Percentiles rank a stretch among this genome's conserved stretches.
Evolutionary conservation across 1,140 invertebrate species (phyloP).

Genomic region (Ceratitis capitata): DNA sequence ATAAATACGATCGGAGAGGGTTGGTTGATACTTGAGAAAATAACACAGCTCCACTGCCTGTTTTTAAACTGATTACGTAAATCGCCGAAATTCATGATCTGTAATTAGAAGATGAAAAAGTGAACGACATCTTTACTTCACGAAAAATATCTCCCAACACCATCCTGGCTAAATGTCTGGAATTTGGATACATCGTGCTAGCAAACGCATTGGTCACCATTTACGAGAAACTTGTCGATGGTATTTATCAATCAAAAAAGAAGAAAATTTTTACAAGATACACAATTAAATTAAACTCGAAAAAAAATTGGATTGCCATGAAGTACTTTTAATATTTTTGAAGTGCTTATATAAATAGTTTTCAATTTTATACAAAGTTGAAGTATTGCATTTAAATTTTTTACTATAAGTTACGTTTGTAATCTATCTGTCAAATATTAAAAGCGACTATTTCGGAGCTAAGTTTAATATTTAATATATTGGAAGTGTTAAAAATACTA

Average conservation of each 20-base stretch:
- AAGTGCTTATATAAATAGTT: constrained; percentile 24
- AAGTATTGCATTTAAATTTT: neutral
- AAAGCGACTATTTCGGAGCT: neutral
- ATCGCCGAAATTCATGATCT: too few relatives aligned
- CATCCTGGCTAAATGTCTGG: neutral
- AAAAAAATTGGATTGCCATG: constrained; percentile 47
- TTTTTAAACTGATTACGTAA: too few relatives aligned
- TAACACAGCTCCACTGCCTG: too few relatives aligned
- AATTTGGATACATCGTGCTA: neutral
- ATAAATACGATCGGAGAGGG: too few relatives aligned
- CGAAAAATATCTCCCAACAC: too few relatives aligned
- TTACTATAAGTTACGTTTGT: too few relatives aligned
- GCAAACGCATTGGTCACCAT: neutral
- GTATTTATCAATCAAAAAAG: constrained; percentile 63
- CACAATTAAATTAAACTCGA: constrained; percentile 44
- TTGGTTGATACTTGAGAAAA: too few relatives aligned
- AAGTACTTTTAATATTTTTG: constrained; percentile 43
- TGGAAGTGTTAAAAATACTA: too few relatives aligned
- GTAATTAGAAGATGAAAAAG: too few relatives aligned
- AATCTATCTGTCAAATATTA: too few relatives aligned
- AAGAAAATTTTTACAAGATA: constrained; percentile 51
- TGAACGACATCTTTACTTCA: too few relatives aligned
- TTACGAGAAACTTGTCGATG: constrained; percentile 51
- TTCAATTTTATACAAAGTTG: neutral
- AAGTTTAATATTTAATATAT: too few relatives aligned